Conservation (phyloP, 2,888 invertebrate species). For the Antheraea assamensis region DNA sequence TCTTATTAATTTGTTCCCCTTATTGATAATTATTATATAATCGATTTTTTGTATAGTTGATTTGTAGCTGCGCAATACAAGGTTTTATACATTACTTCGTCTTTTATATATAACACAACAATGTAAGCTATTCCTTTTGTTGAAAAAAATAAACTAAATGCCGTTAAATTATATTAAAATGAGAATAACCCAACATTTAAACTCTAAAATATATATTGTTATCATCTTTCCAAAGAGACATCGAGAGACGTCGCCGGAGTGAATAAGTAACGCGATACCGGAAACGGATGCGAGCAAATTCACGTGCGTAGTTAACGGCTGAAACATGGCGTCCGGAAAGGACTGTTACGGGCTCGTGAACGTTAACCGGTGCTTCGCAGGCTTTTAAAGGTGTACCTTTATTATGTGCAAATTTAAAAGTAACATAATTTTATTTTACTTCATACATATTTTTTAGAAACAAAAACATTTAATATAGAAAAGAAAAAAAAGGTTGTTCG, state of each 20-base stretch:
- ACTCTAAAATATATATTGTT: background rate
- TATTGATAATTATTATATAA: too few relatives aligned
- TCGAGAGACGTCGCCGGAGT: slow-evolving; percentile 20
- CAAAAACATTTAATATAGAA: background rate
- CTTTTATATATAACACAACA: background rate
- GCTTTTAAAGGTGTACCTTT: slow-evolving; percentile 16
- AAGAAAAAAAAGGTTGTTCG: background rate
- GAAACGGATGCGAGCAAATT: slow-evolving; percentile 64
- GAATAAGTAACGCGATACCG: slow-evolving; percentile 60
- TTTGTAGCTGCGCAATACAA: too few relatives aligned
- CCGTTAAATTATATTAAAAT: background rate
- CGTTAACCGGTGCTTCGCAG: slow-evolving; percentile 15
- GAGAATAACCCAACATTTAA: background rate
- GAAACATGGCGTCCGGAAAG: slow-evolving; percentile 70
- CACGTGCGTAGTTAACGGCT: slow-evolving; percentile 67
- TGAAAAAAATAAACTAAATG: background rate
- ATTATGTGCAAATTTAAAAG: slow-evolving; percentile 15
- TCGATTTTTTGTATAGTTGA: too few relatives aligned
- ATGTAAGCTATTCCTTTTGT: too few relatives aligned
- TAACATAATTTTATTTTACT: slow-evolving; percentile 1
- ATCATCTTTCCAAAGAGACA: background rate
- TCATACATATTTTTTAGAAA: background rate
- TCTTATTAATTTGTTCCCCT: too few relatives aligned
- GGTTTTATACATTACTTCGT: background rate
- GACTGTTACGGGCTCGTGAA: slow-evolving; percentile 32